phyloP scores from a whole-genome alignment of 2,888 invertebrate genomes.

The Palloptera scutellata region DNA sequence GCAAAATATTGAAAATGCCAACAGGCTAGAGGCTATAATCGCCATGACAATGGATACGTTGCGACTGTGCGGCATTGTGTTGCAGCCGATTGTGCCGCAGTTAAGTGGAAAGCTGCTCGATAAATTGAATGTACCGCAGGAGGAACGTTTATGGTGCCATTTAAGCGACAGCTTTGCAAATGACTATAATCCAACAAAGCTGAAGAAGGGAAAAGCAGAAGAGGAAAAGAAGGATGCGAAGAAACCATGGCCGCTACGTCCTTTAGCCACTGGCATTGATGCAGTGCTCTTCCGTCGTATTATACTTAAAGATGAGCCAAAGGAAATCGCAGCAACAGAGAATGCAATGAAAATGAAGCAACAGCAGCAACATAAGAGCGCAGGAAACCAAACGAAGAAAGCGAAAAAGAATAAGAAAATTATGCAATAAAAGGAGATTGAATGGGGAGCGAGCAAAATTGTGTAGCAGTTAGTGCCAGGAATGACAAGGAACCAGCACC shows the following conservation, averaged over 20 bases:
- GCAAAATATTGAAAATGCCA: constrained; percentile 56
- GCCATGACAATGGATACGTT: constrained; percentile 86
- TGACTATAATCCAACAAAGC: constrained; percentile 25
- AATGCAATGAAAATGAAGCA: constrained; percentile 35
- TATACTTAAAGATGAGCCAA: constrained; percentile 43
- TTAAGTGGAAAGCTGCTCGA: constrained; percentile 74
- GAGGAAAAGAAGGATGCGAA: no score
- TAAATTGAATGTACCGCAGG: constrained; percentile 68
- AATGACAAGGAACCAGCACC: not conserved
- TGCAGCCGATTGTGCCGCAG: constrained; percentile 87
- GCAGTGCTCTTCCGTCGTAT: constrained; percentile 59
- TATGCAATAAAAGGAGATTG: not conserved
- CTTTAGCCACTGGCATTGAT: constrained; percentile 40
- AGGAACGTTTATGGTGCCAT: constrained; percentile 67
- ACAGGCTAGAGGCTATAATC: constrained; percentile 76
- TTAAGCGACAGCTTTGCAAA: constrained; percentile 54
- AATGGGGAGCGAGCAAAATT: not conserved
- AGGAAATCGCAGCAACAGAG: constrained; percentile 33
- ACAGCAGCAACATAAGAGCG: constrained; percentile 21
- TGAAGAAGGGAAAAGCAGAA: no score
- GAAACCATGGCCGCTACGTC: constrained; percentile 33
- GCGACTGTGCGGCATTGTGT: constrained; percentile 78
- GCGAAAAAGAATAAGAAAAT: constrained; percentile 22
- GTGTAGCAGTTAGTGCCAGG: not conserved
- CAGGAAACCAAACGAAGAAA: constrained; percentile 15